Evolutionary conservation across 1,140 invertebrate genomes (phyloP).

Genomic region (Caenorhabditis remanei): DNA sequence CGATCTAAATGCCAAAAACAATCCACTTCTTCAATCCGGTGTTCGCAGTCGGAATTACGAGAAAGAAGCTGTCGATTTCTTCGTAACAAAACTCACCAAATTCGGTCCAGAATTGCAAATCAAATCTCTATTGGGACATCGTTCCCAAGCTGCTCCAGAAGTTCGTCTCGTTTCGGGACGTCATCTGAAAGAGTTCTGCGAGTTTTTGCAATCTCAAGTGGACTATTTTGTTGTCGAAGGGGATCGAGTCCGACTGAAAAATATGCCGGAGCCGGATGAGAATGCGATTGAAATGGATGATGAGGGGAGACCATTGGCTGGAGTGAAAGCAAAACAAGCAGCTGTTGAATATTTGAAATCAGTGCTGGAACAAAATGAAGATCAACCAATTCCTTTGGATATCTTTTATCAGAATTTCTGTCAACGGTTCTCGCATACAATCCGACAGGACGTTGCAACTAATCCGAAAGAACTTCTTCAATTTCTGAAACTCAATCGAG

Average conservation of each 20-base stretch:
- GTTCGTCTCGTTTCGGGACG: conserved; percentile 93
- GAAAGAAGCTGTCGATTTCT: conserved; percentile 93
- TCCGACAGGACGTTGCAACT: conserved; percentile 77
- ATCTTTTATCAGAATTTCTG: conserved; percentile 76
- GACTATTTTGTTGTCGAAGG: conserved; percentile 89
- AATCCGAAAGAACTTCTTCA: conserved; percentile 77
- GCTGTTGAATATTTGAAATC: conserved; percentile 76
- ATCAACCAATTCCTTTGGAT: conserved; percentile 76
- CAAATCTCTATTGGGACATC: conserved; percentile 90
- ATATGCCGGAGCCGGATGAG: conserved; percentile 80
- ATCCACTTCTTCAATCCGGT: conserved; percentile 78
- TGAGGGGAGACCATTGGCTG: conserved; percentile 76
- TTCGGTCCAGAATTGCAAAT: conserved; percentile 89
- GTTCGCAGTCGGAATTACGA: conserved; percentile 87
- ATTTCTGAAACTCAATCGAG: conserved; percentile 76
- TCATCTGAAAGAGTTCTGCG: conserved; percentile 92
- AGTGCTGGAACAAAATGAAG: conserved; percentile 77
- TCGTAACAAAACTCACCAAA: conserved; percentile 89
- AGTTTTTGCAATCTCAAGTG: conserved; percentile 88
- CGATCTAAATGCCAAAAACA: conserved; percentile 77
- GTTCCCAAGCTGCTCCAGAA: conserved; percentile 92
- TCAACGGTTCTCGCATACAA: conserved; percentile 76
- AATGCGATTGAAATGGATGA: conserved; percentile 74
- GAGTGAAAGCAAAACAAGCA: conserved; percentile 77
- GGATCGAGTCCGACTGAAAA: conserved; percentile 84